Conservation (phyloP, 2,797 vertebrate genomes). For the Phylloscopus collybita region DNA sequence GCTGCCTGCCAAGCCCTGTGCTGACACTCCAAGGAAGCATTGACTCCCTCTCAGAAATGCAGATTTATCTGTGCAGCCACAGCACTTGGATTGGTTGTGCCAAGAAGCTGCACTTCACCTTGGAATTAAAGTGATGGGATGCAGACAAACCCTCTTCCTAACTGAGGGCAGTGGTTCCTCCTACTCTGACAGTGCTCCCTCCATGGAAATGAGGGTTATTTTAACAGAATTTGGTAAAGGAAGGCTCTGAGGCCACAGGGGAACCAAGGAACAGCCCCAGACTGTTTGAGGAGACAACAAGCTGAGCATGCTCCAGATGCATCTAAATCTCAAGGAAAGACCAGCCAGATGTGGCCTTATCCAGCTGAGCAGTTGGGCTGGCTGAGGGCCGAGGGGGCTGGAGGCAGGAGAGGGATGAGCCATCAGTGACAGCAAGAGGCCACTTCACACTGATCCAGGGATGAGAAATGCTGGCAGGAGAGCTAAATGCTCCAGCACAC, state of each 20-base stretch:
- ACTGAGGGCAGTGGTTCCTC: fast-evolving
- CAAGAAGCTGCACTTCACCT: neutral
- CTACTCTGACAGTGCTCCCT: neutral
- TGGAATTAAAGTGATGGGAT: neutral
- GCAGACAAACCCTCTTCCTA: neutral
- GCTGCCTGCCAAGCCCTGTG: neutral
- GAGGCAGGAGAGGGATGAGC: neutral
- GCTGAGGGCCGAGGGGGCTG: neutral
- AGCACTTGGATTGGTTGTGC: fast-evolving
- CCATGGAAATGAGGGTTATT: neutral
- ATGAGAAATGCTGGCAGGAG: neutral
- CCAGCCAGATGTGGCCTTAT: neutral
- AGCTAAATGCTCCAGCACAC: neutral
- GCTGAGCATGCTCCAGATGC: neutral
- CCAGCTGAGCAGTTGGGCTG: neutral
- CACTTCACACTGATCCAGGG: neutral
- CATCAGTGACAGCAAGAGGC: neutral
- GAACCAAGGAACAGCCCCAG: neutral
- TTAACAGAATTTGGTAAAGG: neutral
- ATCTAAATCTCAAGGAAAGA: neutral
- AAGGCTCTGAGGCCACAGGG: neutral
- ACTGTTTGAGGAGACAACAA: neutral
- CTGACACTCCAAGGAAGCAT: neutral
- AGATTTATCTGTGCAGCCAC: neutral
- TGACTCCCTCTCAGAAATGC: neutral